Conservation (phyloP, 2,888 invertebrate genomes). For the Scaptomyza reducta region DNA sequence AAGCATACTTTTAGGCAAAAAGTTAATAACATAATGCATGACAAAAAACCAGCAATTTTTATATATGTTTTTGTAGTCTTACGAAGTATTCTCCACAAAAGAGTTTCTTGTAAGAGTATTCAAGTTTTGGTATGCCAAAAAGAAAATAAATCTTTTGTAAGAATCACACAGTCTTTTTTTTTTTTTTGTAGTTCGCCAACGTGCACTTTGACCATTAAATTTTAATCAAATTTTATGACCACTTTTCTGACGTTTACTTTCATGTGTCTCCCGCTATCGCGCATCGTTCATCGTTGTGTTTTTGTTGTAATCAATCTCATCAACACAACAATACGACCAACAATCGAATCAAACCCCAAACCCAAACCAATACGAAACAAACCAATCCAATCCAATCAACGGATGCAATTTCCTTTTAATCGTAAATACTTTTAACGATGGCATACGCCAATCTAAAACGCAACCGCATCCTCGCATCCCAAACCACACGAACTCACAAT, state of each 20-base stretch:
- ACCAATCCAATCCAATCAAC: conserved; percentile 75
- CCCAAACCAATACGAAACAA: conserved; percentile 39
- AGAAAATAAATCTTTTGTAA: neutral
- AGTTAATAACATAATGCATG: no score
- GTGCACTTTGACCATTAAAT: conserved; percentile 55
- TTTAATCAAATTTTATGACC: conserved; percentile 73
- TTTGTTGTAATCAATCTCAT: conserved; percentile 72
- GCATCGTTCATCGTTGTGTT: conserved; percentile 23
- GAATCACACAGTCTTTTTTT: neutral
- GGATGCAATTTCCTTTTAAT: conserved; percentile 79
- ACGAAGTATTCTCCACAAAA: no score
- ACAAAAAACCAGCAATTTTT: no score
- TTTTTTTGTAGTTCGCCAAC: conserved; percentile 43
- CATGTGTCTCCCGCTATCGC: conserved; percentile 58
- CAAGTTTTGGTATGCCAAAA: neutral
- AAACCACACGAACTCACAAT: conserved; percentile 26
- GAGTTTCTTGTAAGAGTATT: neutral
- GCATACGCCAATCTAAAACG: conserved; percentile 67
- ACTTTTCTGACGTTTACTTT: conserved; percentile 63
- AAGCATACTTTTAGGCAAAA: no score
- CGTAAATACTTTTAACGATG: conserved; percentile 74
- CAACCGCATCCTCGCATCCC: conserved; percentile 58
- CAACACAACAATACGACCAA: conserved; percentile 67
- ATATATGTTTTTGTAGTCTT: no score
- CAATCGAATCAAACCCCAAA: conserved; percentile 33